phyloP scores from a whole-genome alignment of 2,797 vertebrate genomes.

The Ara ararauna region DNA sequence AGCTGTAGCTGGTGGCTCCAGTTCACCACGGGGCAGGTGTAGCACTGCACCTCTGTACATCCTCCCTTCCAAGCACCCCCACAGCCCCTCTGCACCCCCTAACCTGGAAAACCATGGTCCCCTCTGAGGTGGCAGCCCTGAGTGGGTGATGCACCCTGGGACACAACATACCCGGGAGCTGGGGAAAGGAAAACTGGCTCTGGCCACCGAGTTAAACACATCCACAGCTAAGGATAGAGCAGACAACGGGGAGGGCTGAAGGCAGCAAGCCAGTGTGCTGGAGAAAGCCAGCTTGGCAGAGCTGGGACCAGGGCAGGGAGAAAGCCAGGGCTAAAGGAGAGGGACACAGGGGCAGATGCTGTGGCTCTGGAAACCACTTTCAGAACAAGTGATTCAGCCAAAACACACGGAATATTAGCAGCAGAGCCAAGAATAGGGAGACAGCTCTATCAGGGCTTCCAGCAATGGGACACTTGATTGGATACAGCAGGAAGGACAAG shows the following conservation, averaged over 20 bases:
- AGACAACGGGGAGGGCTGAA: neutral
- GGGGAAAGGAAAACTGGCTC: neutral
- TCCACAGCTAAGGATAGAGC: neutral
- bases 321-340: constrained; percentile 15
- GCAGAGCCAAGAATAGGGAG: neutral
- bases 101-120: neutral
- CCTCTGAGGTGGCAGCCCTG: rapidly evolving
- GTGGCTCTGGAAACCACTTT: neutral
- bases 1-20: neutral
- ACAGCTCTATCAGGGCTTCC: neutral
- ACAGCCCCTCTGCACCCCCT: neutral
- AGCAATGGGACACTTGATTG: neutral
- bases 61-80: neutral
- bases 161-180: neutral
- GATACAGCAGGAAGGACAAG: neutral
- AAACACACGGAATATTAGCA: neutral
- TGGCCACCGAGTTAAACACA: neutral
- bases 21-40: rapidly evolving
- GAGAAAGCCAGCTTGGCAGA: constrained; percentile 22
- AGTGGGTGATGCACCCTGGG: neutral
- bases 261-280: neutral
- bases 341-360: neutral
- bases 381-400: constrained; percentile 13
- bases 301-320: neutral
- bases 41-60: neutral